Evolutionary conservation across 2,113 vertebrate species (phyloP), one percentile per base, ranked within the genome.

Genomic region (Scopus umbretta): DNA sequence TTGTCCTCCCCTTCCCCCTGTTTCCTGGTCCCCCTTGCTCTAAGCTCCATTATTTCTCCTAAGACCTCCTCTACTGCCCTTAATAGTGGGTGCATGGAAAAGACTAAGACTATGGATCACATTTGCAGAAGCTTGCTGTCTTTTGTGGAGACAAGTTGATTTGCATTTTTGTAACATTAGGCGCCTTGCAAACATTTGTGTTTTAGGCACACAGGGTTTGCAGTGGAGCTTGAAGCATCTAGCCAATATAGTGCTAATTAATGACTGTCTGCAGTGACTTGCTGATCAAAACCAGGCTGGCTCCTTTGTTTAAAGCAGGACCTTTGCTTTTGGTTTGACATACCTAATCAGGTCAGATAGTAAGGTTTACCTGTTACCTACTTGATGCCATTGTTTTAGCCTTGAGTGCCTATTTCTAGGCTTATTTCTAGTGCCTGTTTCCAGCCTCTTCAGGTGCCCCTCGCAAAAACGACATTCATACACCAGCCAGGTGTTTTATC

Each of bases 1-100:
- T 32, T n/a, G 17, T 53, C 9, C 16, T 82, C 11, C 30, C 13
- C 15, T 63, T 70, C 22, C 40, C 6, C 1, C 0, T 6, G 14
- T 73, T 92, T 49, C 58, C 32, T 34, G 16, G 13, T 50, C 32
- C 22, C 2, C 12, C 36, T 78, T 25, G 14, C 25, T 61, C 45
- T 42, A 42, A 86, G 66, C 22, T 70, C 27, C 23, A 29, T 11
- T 4, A 13, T 36, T 56, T n/a, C 16, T 88, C 42, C 30, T 34
- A 40, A 72, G 19, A 40, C 36, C 30, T 56, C n/a, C 43, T 49
- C 32, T 63, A 34, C 30, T 49, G 49, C 50, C 67, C 20, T 56
- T 58, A 49, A 17, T 30, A 45, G 34, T 53, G 30, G 25, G 42
- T 16, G 34, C 40, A n/a, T 38, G 78, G 17, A 65, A 65, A 43